phyloP scores from a whole-genome alignment of 2,797 vertebrate genomes.

The Nyctibius grandis region DNA sequence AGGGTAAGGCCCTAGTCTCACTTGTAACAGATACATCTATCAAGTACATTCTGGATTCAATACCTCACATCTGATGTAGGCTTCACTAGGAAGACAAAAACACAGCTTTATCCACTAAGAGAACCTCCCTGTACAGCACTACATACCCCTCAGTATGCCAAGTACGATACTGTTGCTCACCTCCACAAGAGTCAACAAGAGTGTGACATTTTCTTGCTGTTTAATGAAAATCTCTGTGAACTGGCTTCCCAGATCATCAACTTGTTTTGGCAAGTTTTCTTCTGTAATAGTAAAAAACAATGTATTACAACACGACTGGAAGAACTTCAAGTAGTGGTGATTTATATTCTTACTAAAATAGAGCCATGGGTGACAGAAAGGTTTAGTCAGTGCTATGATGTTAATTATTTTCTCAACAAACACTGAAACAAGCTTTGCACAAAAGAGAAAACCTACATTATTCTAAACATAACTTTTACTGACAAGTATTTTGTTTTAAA shows the following conservation, averaged over 20 bases:
- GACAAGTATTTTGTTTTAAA: not conserved
- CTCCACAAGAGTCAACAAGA: slow-evolving; percentile 91
- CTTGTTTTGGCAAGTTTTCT: slow-evolving; percentile 86
- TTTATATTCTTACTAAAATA: not conserved
- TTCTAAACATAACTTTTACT: not conserved
- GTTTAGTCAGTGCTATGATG: not conserved
- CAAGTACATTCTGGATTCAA: not conserved
- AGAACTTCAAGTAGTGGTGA: not conserved
- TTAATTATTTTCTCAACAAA: not conserved
- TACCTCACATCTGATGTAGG: not conserved
- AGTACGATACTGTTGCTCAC: slow-evolving; percentile 65
- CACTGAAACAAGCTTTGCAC: not conserved
- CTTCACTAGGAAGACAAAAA: not conserved
- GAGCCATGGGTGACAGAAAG: not conserved
- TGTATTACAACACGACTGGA: not conserved
- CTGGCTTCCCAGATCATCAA: slow-evolving; percentile 89
- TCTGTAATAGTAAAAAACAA: slow-evolving; percentile 77
- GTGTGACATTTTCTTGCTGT: slow-evolving; percentile 89
- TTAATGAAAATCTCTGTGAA: slow-evolving; percentile 95
- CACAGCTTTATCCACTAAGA: not conserved
- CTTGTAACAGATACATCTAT: not conserved
- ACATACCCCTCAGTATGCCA: not conserved
- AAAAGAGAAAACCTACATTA: not conserved
- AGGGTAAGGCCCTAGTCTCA: not conserved
- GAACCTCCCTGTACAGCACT: not conserved